phyloP scores from a whole-genome alignment of 2,888 invertebrate genomes.

The Lithosia quadra region DNA sequence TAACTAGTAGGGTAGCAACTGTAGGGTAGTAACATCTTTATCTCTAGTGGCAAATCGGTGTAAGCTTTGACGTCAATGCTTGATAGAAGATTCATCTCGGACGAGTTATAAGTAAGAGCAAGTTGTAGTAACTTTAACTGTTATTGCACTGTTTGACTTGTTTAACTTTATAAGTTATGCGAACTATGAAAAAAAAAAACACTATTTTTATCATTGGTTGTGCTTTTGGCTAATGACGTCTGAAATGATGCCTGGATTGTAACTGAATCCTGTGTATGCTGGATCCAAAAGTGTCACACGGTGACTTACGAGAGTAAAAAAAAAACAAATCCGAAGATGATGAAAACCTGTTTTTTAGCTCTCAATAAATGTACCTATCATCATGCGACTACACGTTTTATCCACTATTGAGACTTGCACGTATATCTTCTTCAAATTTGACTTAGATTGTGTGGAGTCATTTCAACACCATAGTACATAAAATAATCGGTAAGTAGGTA shows the following conservation, averaged over 20 bases:
- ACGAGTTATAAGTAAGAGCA: background rate
- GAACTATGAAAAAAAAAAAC: too few relatives aligned
- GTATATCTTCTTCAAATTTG: background rate
- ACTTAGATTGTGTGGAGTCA: background rate
- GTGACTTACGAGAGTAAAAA: background rate
- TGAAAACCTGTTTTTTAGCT: background rate
- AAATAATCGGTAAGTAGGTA: background rate
- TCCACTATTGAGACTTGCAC: background rate
- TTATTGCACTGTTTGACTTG: background rate
- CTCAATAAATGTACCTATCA: too few relatives aligned
- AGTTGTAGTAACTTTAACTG: background rate
- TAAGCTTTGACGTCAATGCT: constrained; percentile 57
- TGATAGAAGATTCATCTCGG: constrained; percentile 35
- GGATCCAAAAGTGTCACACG: background rate
- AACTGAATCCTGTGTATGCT: background rate
- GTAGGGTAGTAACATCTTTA: constrained; percentile 29
- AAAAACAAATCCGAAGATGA: background rate
- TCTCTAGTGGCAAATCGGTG: constrained; percentile 37
- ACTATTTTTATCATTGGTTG: background rate
- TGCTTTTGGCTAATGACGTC: background rate
- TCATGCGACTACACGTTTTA: background rate
- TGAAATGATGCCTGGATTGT: background rate
- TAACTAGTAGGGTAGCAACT: constrained; percentile 38
- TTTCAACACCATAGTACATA: too few relatives aligned
- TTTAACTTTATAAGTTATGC: background rate